Conservation (phyloP, 2,888 invertebrate genomes). For the Cantharis rustica region DNA sequence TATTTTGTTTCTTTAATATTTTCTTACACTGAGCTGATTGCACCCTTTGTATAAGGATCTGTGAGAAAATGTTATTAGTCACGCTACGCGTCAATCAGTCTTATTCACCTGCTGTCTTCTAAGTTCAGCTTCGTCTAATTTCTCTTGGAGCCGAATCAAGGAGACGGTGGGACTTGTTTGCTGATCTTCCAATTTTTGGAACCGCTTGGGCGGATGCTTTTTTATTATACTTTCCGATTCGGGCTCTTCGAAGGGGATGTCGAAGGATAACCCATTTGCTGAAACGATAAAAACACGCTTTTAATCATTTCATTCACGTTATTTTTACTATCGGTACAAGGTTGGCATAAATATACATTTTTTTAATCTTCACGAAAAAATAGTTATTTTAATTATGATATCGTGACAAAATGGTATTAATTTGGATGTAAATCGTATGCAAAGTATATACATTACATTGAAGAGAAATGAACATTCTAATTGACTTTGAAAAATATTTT, state of each 20-base stretch:
- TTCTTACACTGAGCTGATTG: slow-evolving; percentile 45
- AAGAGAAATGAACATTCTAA: not conserved
- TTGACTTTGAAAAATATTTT: not conserved
- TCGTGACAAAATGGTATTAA: not conserved
- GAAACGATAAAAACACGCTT: slow-evolving; percentile 12
- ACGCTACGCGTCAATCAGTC: not conserved
- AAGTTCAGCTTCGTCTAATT: slow-evolving; percentile 73
- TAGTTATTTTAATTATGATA: not conserved
- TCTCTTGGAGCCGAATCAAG: slow-evolving; percentile 70
- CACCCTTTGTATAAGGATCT: slow-evolving; percentile 49
- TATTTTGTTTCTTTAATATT: slow-evolving; percentile 41
- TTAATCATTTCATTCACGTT: not conserved
- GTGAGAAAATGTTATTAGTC: slow-evolving; percentile 17
- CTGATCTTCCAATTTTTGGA: slow-evolving; percentile 70
- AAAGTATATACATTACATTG: not conserved
- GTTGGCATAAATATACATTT: not conserved
- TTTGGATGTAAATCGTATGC: not conserved
- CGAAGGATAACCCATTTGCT: slow-evolving; percentile 53
- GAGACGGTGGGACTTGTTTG: slow-evolving; percentile 60
- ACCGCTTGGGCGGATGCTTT: slow-evolving; percentile 69
- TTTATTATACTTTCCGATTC: slow-evolving; percentile 56
- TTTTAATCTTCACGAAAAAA: not conserved
- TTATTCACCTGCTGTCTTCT: slow-evolving; percentile 62
- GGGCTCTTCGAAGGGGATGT: slow-evolving; percentile 51
- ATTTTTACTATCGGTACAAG: not conserved